A percentile compares a stretch with the other conserved stretches of the same genome.
phyloP scores from a whole-genome alignment of 2,888 invertebrate species.

The Drosophila subsilvestris region DNA sequence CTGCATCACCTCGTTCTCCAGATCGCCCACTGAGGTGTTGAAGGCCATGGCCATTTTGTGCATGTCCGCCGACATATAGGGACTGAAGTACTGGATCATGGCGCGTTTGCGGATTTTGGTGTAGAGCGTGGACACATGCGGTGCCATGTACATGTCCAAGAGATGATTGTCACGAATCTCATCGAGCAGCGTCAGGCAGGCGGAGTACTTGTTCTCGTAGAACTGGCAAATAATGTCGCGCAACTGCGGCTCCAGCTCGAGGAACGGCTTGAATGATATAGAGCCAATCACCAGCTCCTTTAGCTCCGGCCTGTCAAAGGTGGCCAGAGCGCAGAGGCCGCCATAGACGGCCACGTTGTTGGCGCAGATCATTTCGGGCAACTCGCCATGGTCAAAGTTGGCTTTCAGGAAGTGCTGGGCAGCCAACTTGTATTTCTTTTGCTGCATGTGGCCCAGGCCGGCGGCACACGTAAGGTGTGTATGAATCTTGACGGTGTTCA shows the following conservation, averaged over 20 bases:
- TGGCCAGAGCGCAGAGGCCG: slow-evolving; percentile 97
- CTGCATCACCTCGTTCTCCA: slow-evolving; percentile 98
- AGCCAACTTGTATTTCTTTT: slow-evolving; percentile 97
- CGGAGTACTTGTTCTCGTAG: slow-evolving; percentile 98
- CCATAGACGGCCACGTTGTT: slow-evolving; percentile 99
- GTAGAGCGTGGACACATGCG: slow-evolving; percentile 95
- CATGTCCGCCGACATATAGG: slow-evolving; percentile 98
- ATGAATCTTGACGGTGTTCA: slow-evolving; percentile 88
- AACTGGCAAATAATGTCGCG: slow-evolving; percentile 99
- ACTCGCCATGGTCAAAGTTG: slow-evolving; percentile 98
- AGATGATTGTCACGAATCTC: slow-evolving; percentile 97
- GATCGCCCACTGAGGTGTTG: slow-evolving; percentile 94
- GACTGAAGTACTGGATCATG: slow-evolving; percentile 97
- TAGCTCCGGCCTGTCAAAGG: slow-evolving; percentile 96
- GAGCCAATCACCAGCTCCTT: slow-evolving; percentile 96
- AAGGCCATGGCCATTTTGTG: slow-evolving; percentile 98
- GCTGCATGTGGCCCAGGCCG: slow-evolving; percentile 96
- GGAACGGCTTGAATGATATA: slow-evolving; percentile 97
- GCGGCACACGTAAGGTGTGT: slow-evolving; percentile 97
- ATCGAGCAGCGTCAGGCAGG: slow-evolving; percentile 95
- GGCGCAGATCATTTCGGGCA: slow-evolving; percentile 97
- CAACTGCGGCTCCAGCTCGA: slow-evolving; percentile 98
- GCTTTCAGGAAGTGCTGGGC: slow-evolving; percentile 97
- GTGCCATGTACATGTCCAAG: slow-evolving; percentile 98
- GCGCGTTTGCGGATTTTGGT: slow-evolving; percentile 98